Evolutionary conservation across 2,113 vertebrate species (phyloP).

Genomic region (Stictonetta naevosa): DNA sequence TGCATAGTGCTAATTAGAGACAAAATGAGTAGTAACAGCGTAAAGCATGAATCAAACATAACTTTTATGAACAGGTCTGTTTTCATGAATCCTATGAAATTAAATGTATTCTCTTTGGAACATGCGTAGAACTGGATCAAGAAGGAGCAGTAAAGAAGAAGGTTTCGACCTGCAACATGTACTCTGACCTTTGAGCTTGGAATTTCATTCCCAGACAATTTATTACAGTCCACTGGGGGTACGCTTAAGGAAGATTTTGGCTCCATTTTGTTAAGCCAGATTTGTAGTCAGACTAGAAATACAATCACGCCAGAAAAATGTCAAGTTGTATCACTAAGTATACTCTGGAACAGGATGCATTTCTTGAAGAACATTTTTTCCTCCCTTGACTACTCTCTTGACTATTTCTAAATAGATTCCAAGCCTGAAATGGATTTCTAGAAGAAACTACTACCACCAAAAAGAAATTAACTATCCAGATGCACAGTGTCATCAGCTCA

Average conservation of each 20-base stretch:
- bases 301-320: conserved; percentile 4
- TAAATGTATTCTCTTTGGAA: background rate
- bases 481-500: background rate
- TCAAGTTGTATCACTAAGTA: conserved; percentile 12
- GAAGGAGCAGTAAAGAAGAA: conserved; percentile 25
- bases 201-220: conserved; percentile 44
- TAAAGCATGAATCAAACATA: background rate
- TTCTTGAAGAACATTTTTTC: conserved; percentile 13
- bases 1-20: background rate
- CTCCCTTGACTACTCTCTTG: background rate
- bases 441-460: background rate
- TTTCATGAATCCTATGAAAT: background rate
- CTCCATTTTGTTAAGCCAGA: background rate
- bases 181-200: conserved; percentile 25
- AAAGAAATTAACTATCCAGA: background rate
- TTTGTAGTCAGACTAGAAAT: conserved; percentile 28
- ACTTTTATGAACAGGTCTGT: background rate
- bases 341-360: background rate
- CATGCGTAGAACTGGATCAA: background rate
- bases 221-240: background rate
- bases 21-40: background rate
- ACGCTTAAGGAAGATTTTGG: conserved; percentile 17
- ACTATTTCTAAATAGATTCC: background rate
- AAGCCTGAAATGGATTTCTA: conserved; percentile 30
- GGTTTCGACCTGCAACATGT: conserved; percentile 30